A percentile compares a stretch with the other conserved stretches of the same genome.
Conservation (phyloP, 2,888 invertebrate genomes). For the Cantharis rufa region DNA sequence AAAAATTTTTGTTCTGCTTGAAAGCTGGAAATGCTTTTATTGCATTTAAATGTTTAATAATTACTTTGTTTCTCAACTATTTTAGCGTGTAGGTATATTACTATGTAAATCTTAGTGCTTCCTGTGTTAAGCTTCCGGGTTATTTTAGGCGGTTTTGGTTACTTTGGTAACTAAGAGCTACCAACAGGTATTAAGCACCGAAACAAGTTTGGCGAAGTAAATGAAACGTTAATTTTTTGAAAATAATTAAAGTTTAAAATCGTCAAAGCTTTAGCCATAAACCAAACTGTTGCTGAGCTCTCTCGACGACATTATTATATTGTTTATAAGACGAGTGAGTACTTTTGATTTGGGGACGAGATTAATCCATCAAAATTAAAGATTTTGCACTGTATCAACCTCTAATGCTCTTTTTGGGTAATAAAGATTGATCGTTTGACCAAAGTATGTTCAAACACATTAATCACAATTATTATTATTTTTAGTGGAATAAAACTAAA, state of each 20-base stretch:
- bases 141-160: slow-evolving; percentile 6
- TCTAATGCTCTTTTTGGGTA: slow-evolving; percentile 20
- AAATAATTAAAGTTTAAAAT: neutral
- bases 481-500: neutral
- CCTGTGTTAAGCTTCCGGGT: slow-evolving; percentile 16
- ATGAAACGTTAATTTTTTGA: neutral
- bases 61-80: neutral
- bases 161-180: slow-evolving; percentile 1
- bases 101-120: slow-evolving; percentile 20
- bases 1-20: neutral
- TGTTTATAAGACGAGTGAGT: neutral
- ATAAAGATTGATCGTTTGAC: slow-evolving; percentile 19
- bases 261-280: neutral
- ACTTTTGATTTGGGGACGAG: neutral
- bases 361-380: slow-evolving; percentile 26
- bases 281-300: neutral
- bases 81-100: slow-evolving; percentile 7
- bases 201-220: neutral
- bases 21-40: neutral
- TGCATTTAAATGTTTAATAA: neutral
- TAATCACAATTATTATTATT: slow-evolving; percentile 22
- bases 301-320: neutral
- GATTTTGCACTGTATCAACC: slow-evolving; percentile 12
- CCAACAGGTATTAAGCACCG: slow-evolving; percentile 10
- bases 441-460: slow-evolving; percentile 10